Conservation (phyloP, 2,888 invertebrate genomes). For the Chalcis sispes region DNA sequence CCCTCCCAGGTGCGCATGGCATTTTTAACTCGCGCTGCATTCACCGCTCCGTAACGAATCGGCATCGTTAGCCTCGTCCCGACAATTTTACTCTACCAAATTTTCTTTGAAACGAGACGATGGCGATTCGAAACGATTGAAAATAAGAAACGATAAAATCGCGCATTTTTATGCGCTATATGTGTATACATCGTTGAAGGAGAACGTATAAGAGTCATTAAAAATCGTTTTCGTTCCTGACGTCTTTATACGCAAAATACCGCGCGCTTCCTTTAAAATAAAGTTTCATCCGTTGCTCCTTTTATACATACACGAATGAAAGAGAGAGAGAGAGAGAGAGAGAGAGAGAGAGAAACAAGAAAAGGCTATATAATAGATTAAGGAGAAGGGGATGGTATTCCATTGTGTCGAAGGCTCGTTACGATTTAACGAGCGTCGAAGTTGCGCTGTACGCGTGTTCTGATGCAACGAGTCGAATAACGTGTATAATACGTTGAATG, state of each 20-base stretch:
- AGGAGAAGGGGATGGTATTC: background rate
- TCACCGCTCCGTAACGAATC: slow-evolving; percentile 40
- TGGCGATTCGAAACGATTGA: no score
- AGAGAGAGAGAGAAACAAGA: no score
- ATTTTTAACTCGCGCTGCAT: slow-evolving; percentile 12
- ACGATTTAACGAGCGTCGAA: background rate
- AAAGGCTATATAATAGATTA: no score
- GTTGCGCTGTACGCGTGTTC: background rate
- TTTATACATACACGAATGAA: no score
- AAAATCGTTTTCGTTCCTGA: slow-evolving; percentile 32
- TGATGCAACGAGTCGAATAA: slow-evolving; percentile 38
- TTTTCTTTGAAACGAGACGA: no score
- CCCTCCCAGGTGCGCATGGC: slow-evolving; percentile 39
- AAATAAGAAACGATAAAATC: no score
- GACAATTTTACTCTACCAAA: no score
- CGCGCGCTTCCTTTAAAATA: background rate
- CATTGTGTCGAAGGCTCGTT: background rate
- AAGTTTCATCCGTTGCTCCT: no score
- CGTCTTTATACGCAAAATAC: slow-evolving; percentile 26
- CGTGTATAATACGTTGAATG: slow-evolving; percentile 36
- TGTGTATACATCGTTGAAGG: background rate
- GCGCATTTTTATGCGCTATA: no score
- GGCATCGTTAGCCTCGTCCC: slow-evolving; percentile 22
- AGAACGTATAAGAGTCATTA: slow-evolving; percentile 27
- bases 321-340: no score